Evolutionary conservation across 1,140 invertebrate species (phyloP).

Genomic region (Ceratina calcarata): DNA sequence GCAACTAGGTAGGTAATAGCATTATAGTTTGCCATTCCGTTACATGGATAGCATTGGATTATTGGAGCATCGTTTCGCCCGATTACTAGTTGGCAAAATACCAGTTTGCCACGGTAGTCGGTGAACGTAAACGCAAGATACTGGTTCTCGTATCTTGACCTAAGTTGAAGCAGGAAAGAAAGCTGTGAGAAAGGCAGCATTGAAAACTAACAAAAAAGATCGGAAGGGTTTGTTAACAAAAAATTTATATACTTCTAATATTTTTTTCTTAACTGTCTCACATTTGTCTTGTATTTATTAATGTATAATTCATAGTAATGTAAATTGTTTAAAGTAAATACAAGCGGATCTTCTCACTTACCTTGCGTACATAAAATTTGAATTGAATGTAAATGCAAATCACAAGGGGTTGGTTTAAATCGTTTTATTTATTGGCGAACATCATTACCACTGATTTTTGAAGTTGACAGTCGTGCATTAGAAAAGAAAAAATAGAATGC

Average conservation of each 20-base stretch:
- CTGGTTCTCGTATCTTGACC: constrained; percentile 28
- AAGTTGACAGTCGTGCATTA: constrained; percentile 70
- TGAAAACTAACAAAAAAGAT: too few relatives aligned
- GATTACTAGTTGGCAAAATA: constrained; percentile 53
- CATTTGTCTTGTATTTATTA: too few relatives aligned
- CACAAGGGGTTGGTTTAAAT: constrained; percentile 28
- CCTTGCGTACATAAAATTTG: too few relatives aligned
- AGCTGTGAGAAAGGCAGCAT: not conserved
- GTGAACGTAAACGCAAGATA: constrained; percentile 8
- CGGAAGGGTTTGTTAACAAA: too few relatives aligned
- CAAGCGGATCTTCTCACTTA: too few relatives aligned
- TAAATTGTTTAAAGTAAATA: too few relatives aligned
- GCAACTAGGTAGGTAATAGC: constrained; percentile 1
- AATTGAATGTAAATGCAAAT: too few relatives aligned
- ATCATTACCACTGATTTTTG: constrained; percentile 66
- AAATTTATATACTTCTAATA: too few relatives aligned
- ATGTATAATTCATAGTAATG: too few relatives aligned
- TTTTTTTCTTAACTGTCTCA: too few relatives aligned
- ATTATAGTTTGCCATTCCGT: constrained; percentile 46
- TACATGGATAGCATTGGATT: constrained; percentile 54
- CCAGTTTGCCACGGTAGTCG: constrained; percentile 33
- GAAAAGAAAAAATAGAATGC: constrained; percentile 66
- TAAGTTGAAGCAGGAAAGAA: constrained; percentile 32
- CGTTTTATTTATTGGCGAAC: constrained; percentile 66
- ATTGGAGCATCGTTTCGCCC: constrained; percentile 57